A percentile compares a stretch with the other conserved stretches of the same genome.
These are phyloP conservation scores for Otolemur crassicaudatus DNA, from an alignment of 2,797 vertebrate species.

Conservation along the genomic window DNA sequence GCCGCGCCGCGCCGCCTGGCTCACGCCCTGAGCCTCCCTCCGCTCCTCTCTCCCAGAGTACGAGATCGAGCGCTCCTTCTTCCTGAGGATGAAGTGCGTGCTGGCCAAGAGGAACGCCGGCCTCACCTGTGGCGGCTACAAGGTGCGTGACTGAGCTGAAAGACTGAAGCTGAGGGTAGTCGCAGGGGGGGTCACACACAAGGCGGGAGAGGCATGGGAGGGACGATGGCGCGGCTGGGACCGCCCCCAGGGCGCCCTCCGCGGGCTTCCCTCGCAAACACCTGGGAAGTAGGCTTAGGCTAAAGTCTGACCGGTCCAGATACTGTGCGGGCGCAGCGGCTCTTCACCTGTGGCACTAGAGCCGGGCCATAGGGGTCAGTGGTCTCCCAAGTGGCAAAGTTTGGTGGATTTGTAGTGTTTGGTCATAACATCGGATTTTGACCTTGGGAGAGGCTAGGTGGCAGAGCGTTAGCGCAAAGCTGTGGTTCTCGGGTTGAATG, in stretches of 20 bases:
- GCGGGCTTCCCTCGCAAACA: neutral
- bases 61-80: constrained; percentile 98
- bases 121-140: constrained; percentile 98
- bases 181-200: neutral
- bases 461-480: neutral
- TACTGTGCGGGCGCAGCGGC: rapidly evolving
- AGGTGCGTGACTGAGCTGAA: constrained; percentile 88
- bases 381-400: neutral
- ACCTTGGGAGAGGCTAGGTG: neutral
- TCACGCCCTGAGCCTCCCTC: constrained; percentile 17
- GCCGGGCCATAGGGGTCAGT: neutral
- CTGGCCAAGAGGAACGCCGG: constrained; percentile 98
- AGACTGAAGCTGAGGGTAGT: neutral
- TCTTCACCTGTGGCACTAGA: neutral
- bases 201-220: neutral
- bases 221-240: rapidly evolving
- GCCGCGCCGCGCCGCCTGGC: rapidly evolving
- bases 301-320: neutral
- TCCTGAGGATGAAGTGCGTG: constrained; percentile 98
- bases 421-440: neutral
- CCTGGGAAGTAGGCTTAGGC: neutral
- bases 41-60: constrained; percentile 89
- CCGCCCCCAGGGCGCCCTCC: rapidly evolving
- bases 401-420: neutral
- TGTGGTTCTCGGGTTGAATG: neutral